Evolutionary conservation across 2,113 vertebrate genomes (phyloP), one percentile per base, ranked within the genome.

Genomic region (Sitta europaea): DNA sequence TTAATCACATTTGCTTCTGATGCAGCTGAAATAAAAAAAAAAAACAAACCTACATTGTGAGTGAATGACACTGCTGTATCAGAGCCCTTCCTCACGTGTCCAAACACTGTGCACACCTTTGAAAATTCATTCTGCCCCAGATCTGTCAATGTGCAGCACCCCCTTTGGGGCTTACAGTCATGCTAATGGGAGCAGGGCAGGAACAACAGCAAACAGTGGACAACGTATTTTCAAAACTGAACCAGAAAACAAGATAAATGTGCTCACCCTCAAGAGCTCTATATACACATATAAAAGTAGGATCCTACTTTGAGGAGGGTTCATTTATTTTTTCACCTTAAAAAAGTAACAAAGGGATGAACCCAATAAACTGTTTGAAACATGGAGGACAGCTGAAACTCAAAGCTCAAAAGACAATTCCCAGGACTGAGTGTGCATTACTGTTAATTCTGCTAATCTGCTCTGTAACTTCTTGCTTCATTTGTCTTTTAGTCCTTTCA

Each of bases 31-130:
- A 55, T 9, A 14, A 61, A 40, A 21, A 62, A 70, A 51, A 65
- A 58, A 36, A 8, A 8, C n/a, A n/a, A n/a, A n/a, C n/a, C n/a
- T 2, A 9, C 10, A 9, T 7, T 47, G 14, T 6, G 27, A 43
- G 23, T 23, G 28, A 55, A 67, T 0, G 0, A 4, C 0, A 2
- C 19, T 11, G 11, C 4, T 3, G 0, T 21, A 45, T 14, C 24
- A 23, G 36, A 8, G n/a, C 24, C 20, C 20, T 55, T 50, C 43
- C 47, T 86, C 28, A 21, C 4, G 0, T 21, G 31, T 74, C 57
- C 65, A 53, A 57, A 40, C 17, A 14, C 33, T 24, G 13, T 1
- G 1, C 27, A 42, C 25, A 38, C 17, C 24, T 92, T 22, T 4
- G 4, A n/a, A 94, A 81, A 61, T 53, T 9, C 76, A 29, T 76